Evolutionary conservation across 2,113 vertebrate genomes (phyloP).

Genomic region (Eretmochelys imbricata): DNA sequence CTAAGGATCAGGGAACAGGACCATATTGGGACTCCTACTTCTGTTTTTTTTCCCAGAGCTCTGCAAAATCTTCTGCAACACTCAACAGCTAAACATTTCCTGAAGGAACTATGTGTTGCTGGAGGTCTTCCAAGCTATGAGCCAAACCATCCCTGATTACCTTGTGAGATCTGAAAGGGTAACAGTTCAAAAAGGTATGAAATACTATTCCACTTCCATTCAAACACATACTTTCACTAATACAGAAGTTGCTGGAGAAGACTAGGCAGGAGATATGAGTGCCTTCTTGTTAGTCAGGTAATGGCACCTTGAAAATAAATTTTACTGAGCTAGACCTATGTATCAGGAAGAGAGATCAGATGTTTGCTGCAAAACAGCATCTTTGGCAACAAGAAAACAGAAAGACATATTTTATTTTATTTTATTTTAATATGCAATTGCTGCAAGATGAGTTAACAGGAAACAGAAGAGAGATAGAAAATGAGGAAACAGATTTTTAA

Average conservation of each 20-base stretch:
- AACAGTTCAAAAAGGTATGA: neutral
- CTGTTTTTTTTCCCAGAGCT: neutral
- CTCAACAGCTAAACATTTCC: neutral
- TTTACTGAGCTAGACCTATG: neutral
- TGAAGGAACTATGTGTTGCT: neutral
- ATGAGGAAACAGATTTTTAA: neutral
- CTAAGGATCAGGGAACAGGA: neutral
- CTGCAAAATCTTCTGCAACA: neutral
- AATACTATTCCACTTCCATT: neutral
- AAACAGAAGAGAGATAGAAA: constrained; percentile 25
- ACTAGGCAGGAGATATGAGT: neutral
- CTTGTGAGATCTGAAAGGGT: neutral
- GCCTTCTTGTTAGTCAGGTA: neutral
- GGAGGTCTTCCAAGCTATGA: neutral
- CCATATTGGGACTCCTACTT: neutral
- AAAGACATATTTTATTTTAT: neutral
- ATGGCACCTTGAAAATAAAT: neutral
- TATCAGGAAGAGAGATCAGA: neutral
- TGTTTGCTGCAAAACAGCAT: constrained; percentile 38
- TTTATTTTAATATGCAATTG: neutral
- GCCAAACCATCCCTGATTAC: neutral
- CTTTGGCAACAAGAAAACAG: constrained; percentile 37
- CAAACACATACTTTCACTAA: neutral
- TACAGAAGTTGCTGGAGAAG: neutral
- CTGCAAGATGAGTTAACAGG: constrained; percentile 16